Evolutionary conservation across 2,888 invertebrate genomes (phyloP), one percentile per base, ranked within the genome.

Genomic region (Chorisops tibialis): DNA sequence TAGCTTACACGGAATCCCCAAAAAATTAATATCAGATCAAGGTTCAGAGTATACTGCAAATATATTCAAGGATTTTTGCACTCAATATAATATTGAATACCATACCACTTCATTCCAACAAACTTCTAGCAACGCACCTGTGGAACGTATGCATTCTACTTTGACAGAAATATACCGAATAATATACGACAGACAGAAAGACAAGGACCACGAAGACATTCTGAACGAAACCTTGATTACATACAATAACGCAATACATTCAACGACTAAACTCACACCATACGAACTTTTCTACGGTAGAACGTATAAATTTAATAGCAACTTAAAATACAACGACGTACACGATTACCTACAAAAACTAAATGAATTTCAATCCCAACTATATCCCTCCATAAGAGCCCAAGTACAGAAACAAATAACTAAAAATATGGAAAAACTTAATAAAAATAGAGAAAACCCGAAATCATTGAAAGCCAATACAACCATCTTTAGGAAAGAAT

Each of bases 141-240:
- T 66, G 4, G 66, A 61, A 54, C 16, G 51, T 11, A 4, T 49
- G 21, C 60, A 50, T 22, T 59, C 60, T 14, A 60, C 60, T 62
- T 48, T 66, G 1, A 66, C 60, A n/a, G 66, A 66, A 62, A 66
- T 65, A 2, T 66, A 61, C 19, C n/a, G 66, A 14, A 52, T 66
- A 18, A 62, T 67, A n/a, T 22, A 60, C 19, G 49, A 59, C 5
- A 63, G 62, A 30, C 24, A 56, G 30, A 49, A 61, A 30, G 41
- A 45, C 9, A 22, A 24, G 12, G 59, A 63, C 11, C 60, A 65
- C 22, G 54, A 63, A 6, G 9, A 59, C 30, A 59, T 59, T 14
- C 35, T 59, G 30, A 47, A 47, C n/a, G 59, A 59, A 3, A 30
- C 47, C n/a, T 43, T 43, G 14, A 56, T 43, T 45, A 59, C 37